Evolutionary conservation across 2,888 invertebrate genomes (phyloP).

Genomic region (Drosophila borealis): DNA sequence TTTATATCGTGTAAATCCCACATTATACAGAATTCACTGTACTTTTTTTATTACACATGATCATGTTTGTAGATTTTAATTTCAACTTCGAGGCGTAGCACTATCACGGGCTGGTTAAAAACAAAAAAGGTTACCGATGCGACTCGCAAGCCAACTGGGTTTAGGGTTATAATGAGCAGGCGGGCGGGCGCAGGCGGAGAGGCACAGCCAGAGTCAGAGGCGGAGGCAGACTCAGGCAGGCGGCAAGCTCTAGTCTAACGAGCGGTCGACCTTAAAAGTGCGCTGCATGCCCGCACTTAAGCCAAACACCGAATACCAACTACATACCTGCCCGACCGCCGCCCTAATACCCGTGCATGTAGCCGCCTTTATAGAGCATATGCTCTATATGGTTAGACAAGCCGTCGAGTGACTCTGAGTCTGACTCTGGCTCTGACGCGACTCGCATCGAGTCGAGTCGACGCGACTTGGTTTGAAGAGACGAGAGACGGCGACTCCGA

Average conservation of each 20-base stretch:
- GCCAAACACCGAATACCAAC: conserved; percentile 15
- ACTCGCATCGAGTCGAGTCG: neutral
- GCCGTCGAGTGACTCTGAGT: conserved; percentile 14
- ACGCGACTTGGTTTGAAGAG: conserved; percentile 39
- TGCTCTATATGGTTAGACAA: conserved; percentile 53
- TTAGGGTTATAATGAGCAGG: conserved; percentile 41
- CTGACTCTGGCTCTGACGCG: conserved; percentile 15
- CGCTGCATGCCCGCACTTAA: conserved; percentile 32
- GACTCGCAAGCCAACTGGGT: conserved; percentile 39
- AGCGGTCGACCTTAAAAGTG: conserved; percentile 43
- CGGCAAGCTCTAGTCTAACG: conserved; percentile 9
- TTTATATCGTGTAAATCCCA: no score
- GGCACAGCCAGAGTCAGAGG: neutral
- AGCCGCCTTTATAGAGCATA: neutral
- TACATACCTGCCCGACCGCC: conserved; percentile 65
- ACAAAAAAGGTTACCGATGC: conserved; percentile 45
- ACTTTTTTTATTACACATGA: conserved; percentile 11
- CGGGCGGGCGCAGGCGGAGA: conserved; percentile 4
- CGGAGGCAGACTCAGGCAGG: conserved; percentile 4
- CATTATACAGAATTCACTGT: conserved; percentile 19
- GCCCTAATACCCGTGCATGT: conserved; percentile 24
- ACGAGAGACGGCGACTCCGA: conserved; percentile 16
- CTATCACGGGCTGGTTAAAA: conserved; percentile 29
- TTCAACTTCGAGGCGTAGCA: conserved; percentile 34
- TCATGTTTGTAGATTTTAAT: conserved; percentile 29